Evolutionary conservation across 2,113 vertebrate species (phyloP).

Genomic region (Hemiscyllium ocellatum): DNA sequence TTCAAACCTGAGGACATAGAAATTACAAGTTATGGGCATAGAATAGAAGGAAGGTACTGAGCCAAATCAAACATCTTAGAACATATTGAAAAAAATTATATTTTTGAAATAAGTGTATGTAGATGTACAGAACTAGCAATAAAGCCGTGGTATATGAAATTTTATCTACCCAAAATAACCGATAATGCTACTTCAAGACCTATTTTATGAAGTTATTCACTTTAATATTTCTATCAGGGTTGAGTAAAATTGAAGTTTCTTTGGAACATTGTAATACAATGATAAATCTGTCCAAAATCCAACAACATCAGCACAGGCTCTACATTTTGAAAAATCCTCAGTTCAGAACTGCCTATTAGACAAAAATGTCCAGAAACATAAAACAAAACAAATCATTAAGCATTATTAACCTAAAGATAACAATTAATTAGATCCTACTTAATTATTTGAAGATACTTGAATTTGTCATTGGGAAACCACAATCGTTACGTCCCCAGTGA

Average conservation of each 20-base stretch:
- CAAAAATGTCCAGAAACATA: not conserved
- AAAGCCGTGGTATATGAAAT: not conserved
- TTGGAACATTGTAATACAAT: not conserved
- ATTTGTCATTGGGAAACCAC: not conserved
- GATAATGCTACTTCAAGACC: not conserved
- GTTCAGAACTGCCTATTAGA: not conserved
- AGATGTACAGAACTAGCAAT: not conserved
- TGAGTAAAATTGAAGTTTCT: not conserved
- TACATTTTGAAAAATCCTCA: not conserved
- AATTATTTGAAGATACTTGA: conserved; percentile 22
- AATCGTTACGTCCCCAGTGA: not conserved
- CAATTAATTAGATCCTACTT: conserved; percentile 27
- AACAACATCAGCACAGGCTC: not conserved
- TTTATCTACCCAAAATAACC: not conserved
- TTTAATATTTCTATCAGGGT: not conserved
- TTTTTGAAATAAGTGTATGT: not conserved
- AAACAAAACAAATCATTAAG: not conserved
- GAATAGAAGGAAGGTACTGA: not conserved
- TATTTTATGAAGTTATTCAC: not conserved
- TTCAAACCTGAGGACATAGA: not conserved
- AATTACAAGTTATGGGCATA: not conserved
- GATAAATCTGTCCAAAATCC: not conserved
- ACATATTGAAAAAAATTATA: not conserved
- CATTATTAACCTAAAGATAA: not conserved
- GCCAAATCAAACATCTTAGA: not conserved